phyloP scores from a whole-genome alignment of 2,797 vertebrate species.

The Amblyraja radiata region DNA sequence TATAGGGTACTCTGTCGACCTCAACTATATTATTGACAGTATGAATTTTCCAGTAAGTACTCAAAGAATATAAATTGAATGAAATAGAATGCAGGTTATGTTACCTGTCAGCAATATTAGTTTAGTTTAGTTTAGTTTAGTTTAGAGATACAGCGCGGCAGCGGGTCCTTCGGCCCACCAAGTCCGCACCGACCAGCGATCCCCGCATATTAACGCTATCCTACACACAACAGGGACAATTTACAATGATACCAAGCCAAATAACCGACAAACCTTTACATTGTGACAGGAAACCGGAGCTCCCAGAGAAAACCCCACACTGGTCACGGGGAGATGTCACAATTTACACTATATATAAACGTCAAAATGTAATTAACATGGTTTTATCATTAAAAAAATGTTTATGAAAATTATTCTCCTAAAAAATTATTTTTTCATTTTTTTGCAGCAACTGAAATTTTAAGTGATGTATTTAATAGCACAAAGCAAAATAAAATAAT shows the following conservation, averaged over 20 bases:
- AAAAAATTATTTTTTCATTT: neutral
- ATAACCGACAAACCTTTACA: too few relatives aligned
- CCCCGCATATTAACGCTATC: too few relatives aligned
- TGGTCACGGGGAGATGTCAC: neutral
- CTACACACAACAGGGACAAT: too few relatives aligned
- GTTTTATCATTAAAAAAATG: neutral
- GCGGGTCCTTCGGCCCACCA: too few relatives aligned
- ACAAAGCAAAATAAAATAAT: neutral
- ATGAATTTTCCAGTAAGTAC: neutral
- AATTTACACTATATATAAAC: neutral
- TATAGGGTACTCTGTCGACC: neutral
- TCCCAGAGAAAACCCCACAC: too few relatives aligned
- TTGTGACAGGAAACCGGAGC: too few relatives aligned
- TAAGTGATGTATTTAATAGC: neutral
- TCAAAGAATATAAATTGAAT: neutral
- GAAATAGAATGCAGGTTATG: neutral
- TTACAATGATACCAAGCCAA: too few relatives aligned
- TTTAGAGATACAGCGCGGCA: too few relatives aligned
- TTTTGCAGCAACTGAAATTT: neutral
- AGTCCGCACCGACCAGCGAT: too few relatives aligned
- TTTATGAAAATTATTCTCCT: neutral
- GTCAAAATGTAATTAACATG: neutral
- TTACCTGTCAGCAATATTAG: neutral
- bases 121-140: too few relatives aligned
- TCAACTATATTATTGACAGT: constrained; percentile 1